These are phyloP conservation scores for Esox niger DNA, from an alignment of 2,113 vertebrate genomes.

Conservation along the genomic window DNA sequence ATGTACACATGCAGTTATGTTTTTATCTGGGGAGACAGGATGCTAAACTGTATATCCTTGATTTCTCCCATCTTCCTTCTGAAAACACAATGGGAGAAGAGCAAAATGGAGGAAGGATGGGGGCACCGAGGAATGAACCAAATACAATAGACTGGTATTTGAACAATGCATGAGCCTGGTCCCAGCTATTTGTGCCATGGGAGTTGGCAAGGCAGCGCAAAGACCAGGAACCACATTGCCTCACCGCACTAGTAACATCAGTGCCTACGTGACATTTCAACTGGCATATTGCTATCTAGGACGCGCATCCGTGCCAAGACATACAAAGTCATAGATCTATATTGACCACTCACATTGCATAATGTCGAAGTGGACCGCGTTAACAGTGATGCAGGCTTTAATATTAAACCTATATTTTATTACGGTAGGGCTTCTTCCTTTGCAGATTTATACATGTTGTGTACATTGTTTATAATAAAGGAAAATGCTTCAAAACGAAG, in stretches of 20 bases:
- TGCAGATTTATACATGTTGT: constrained; percentile 46
- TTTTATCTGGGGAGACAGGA: not conserved
- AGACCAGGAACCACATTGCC: too few species aligned
- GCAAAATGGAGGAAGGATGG: too few species aligned
- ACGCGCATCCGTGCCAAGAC: not conserved
- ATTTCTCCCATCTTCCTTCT: not conserved
- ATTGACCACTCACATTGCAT: too few species aligned
- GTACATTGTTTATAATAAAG: constrained; percentile 57
- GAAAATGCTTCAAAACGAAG: constrained; percentile 30
- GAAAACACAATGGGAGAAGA: too few species aligned
- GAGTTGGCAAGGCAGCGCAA: too few species aligned
- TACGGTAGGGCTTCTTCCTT: constrained; percentile 5
- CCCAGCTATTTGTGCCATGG: too few species aligned
- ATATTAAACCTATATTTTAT: constrained; percentile 33
- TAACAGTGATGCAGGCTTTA: not conserved
- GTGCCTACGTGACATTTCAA: not conserved
- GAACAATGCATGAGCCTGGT: too few species aligned
- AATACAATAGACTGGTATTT: too few species aligned
- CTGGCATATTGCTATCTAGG: not conserved
- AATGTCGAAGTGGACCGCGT: not conserved
- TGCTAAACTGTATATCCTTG: not conserved
- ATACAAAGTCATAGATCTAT: too few species aligned
- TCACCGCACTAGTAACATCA: too few species aligned
- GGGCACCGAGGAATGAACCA: too few species aligned
- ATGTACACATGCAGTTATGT: not conserved